These are phyloP conservation scores for Pampus argenteus DNA, from an alignment of 2,797 vertebrate species.

Conservation along the genomic window DNA sequence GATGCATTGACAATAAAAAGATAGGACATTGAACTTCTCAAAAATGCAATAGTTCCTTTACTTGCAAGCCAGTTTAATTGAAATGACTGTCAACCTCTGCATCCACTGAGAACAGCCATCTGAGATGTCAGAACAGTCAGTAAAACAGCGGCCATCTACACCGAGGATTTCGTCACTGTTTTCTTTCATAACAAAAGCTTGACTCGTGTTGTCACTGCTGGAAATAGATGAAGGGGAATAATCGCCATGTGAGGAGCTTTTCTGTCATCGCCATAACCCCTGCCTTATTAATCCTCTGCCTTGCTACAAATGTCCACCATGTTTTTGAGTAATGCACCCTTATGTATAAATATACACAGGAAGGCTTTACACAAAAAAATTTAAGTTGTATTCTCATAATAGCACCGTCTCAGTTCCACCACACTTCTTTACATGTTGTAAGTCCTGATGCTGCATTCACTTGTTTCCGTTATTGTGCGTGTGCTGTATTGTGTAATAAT, in stretches of 20 bases:
- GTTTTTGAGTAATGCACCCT: slow-evolving; percentile 23
- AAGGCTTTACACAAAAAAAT: slow-evolving; percentile 10
- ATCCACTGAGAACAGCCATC: slow-evolving; percentile 5
- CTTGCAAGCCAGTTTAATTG: slow-evolving; percentile 4
- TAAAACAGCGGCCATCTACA: background rate
- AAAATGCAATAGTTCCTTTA: slow-evolving; percentile 4
- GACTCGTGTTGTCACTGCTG: slow-evolving; percentile 18
- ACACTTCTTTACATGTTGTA: slow-evolving; percentile 22
- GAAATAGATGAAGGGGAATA: slow-evolving; percentile 17
- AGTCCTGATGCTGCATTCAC: slow-evolving; percentile 32
- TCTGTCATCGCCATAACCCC: slow-evolving; percentile 2
- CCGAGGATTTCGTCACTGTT: slow-evolving; percentile 20
- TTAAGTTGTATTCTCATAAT: slow-evolving; percentile 17
- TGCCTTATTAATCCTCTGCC: slow-evolving; percentile 20
- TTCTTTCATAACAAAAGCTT: slow-evolving; percentile 20
- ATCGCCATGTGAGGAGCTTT: slow-evolving; percentile 17
- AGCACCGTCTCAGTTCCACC: slow-evolving; percentile 9
- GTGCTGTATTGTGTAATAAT: slow-evolving; percentile 40
- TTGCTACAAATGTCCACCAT: slow-evolving; percentile 22
- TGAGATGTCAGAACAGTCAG: slow-evolving; percentile 13
- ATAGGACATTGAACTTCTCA: background rate
- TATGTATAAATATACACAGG: slow-evolving; percentile 24
- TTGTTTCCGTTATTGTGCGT: slow-evolving; percentile 31
- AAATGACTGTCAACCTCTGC: slow-evolving; percentile 13
- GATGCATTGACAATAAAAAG: slow-evolving; percentile 3